phyloP scores from a whole-genome alignment of 2,888 invertebrate species.

The Dorcus hopei region DNA sequence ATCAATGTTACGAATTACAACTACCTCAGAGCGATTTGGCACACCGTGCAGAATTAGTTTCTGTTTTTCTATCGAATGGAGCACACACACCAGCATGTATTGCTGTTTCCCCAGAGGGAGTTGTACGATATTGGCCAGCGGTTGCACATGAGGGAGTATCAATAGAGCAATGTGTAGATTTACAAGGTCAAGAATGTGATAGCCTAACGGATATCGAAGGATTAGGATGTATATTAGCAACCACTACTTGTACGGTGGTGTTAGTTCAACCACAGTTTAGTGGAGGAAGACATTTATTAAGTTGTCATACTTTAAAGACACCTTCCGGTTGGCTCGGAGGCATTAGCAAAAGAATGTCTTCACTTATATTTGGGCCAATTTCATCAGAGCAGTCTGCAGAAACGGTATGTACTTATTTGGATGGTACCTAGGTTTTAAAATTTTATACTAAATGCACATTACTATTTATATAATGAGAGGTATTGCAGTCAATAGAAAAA shows the following conservation, averaged over 20 bases:
- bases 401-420: conserved; percentile 52
- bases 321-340: conserved; percentile 86
- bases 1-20: conserved; percentile 79
- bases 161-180: conserved; percentile 78
- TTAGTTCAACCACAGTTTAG: conserved; percentile 63
- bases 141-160: conserved; percentile 85
- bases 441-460: too few relatives aligned
- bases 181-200: conserved; percentile 86
- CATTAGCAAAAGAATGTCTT: conserved; percentile 75
- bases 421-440: neutral
- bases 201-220: conserved; percentile 65
- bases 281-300: conserved; percentile 67
- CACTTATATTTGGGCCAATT: conserved; percentile 75
- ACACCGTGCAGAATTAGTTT: conserved; percentile 81
- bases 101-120: conserved; percentile 91
- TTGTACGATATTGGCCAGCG: conserved; percentile 87
- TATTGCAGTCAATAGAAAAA: too few relatives aligned
- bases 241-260: conserved; percentile 86
- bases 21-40: conserved; percentile 90
- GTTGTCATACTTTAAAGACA: conserved; percentile 66
- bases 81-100: conserved; percentile 75
- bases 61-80: conserved; percentile 62
- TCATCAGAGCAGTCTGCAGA: conserved; percentile 60
- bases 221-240: conserved; percentile 79
- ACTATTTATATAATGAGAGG: too few relatives aligned